Evolutionary conservation across 2,888 invertebrate genomes (phyloP).

Genomic region (Xanthorhoe designata): DNA sequence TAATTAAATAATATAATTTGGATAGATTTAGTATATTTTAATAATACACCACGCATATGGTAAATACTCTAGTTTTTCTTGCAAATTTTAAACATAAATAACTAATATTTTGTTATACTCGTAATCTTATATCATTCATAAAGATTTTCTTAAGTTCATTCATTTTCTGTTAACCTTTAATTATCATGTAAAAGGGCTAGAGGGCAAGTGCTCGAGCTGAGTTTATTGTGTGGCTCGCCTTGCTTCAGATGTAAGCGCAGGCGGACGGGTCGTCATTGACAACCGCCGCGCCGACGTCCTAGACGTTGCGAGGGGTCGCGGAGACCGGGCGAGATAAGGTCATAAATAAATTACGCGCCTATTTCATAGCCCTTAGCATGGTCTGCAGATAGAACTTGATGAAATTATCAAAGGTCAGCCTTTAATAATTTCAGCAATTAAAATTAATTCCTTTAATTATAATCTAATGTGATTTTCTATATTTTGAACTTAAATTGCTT

Average conservation of each 20-base stretch:
- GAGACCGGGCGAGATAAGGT: slow-evolving; percentile 43
- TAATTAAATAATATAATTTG: neutral
- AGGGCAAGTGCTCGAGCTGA: slow-evolving; percentile 25
- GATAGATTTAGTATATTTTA: neutral
- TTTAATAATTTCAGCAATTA: neutral
- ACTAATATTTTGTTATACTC: neutral
- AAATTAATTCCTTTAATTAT: neutral
- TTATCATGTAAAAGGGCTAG: slow-evolving; percentile 28
- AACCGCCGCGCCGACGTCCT: slow-evolving; percentile 31
- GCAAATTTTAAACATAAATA: neutral
- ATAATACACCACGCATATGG: neutral
- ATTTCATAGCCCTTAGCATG: slow-evolving; percentile 28
- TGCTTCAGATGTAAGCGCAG: slow-evolving; percentile 24
- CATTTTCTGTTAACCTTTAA: slow-evolving; percentile 11
- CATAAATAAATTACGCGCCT: slow-evolving; percentile 44
- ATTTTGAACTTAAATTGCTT: neutral
- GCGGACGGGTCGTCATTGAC: slow-evolving; percentile 39
- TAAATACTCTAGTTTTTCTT: neutral
- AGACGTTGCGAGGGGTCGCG: slow-evolving; percentile 41
- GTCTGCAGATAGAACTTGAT: slow-evolving; percentile 14
- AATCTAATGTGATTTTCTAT: neutral
- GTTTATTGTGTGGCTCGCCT: slow-evolving; percentile 32
- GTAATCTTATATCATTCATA: neutral
- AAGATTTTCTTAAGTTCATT: neutral
- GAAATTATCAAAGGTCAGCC: slow-evolving; percentile 6